Evolutionary conservation across 2,113 vertebrate species (phyloP), one percentile per base, ranked within the genome.

Genomic region (Chrysochloris asiatica): DNA sequence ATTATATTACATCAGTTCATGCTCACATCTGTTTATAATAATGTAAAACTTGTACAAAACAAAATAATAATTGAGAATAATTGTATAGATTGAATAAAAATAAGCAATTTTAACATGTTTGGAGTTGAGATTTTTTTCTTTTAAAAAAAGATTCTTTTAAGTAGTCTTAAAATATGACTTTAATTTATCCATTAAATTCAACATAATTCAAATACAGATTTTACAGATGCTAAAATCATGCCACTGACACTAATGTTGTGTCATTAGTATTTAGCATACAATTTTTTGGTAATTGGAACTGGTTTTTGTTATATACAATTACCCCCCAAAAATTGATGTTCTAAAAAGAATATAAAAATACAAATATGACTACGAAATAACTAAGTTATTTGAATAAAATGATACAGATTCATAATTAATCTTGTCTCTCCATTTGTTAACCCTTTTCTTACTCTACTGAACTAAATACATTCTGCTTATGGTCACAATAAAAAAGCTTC

Each of bases 81-180:
- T 95, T 96, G 88, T 41, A 86, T 45, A 80, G 95, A 96, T 76
- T 94, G 94, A 97, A 97, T 97, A 97, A 97, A 97, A 97, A 92
- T 83, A 97, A 95, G 95, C 95, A 97, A 97, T 96, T 97, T 97
- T 95, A 95, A 80, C 95, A 93, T 95, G 65, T 59, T 22, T 4
- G 67, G 43, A 19, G 33, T 67, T 95, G 95, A 96, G 93, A 73
- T 92, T 96, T 97, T 96, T 95, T 92, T 96, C 97, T 96, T 95
- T 87, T 91, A 92, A 95, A 96, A 96, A 96, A 96, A 96, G 95
- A 86, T 96, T 97, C 82, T 97, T 97, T 97, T 97, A 98, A 97
- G 97, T 97, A 97, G 94, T 97, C 97, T 98, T 97, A 97, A 98
- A 98, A 95, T 97, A 95, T 97, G 95, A 97, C 96, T 97, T 98